These are phyloP conservation scores for Cryptoleucopteryx plumbea DNA, from an alignment of 2,113 vertebrate species.

Conservation along the genomic window DNA sequence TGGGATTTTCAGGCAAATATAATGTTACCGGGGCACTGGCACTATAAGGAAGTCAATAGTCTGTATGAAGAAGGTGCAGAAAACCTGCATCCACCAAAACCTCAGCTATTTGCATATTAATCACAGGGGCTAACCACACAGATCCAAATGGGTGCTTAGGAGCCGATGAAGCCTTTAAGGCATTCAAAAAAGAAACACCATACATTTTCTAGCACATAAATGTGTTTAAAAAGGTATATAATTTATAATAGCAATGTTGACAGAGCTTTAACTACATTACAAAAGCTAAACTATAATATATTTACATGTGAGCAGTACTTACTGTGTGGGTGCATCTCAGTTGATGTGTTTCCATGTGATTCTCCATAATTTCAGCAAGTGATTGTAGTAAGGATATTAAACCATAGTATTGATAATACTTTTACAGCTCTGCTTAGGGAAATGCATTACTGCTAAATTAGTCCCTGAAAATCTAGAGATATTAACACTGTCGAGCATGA, in stretches of 20 bases:
- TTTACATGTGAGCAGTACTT: constrained; percentile 42
- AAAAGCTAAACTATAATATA: constrained; percentile 1
- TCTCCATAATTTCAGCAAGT: background rate
- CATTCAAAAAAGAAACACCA: constrained; percentile 41
- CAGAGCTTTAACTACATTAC: constrained; percentile 27
- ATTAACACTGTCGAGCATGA: constrained; percentile 56
- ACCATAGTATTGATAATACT: constrained; percentile 13
- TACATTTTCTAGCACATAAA: constrained; percentile 47
- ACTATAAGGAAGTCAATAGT: accelerated
- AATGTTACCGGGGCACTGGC: accelerated
- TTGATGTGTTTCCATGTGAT: constrained; percentile 23
- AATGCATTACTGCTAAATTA: constrained; percentile 56
- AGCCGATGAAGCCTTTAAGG: constrained; percentile 56
- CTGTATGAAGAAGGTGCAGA: background rate
- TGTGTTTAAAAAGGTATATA: constrained; percentile 55
- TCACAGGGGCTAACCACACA: constrained; percentile 53
- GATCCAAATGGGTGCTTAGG: constrained; percentile 60
- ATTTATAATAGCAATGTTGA: constrained; percentile 53
- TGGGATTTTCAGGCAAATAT: background rate
- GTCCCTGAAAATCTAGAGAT: constrained; percentile 54
- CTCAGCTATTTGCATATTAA: background rate
- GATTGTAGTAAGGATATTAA: constrained; percentile 31
- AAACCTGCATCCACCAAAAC: background rate
- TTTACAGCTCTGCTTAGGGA: constrained; percentile 43
- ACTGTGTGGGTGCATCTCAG: constrained; percentile 21